Base-by-base conservation (phyloP, 2,797 vertebrate species). In the Acanthurus lineatus region DNA sequence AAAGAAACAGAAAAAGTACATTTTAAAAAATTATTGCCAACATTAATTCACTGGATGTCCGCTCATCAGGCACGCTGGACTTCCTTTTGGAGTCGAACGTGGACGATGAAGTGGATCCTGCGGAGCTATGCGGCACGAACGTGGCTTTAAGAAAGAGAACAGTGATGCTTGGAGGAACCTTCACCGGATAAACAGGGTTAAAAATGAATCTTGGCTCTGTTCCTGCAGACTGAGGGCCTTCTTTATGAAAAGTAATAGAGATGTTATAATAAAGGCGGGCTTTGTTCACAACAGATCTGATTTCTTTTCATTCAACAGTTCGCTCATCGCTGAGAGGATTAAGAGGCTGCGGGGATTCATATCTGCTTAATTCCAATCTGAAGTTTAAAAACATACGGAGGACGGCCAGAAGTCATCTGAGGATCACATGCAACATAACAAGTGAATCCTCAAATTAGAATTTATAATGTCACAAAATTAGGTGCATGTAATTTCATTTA, bases 61-160 rank as follows among this genome's bases (percentile, higher is more conserved):
- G 8, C 81, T 79, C 65, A 83, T 79, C 45, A 58, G 68, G 79
- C 76, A 80, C 38, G 67, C 64, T 32, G 75, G 61, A 76, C 69
- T 69, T 57, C 6, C 6, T 61, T 25, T 25, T 42, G 66, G 52
- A 58, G 75, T 19, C 71, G 76, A 83, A 73, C 63, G 69, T 32
- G 35, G 51, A 77, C 61, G 45, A 72, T 35, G 49, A 76, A 60
- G 69, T 38, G 40, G 49, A 81, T 74, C 5, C 74, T 57, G 64
- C 6, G 73, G 69, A 0, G 73, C 73, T 38, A 58, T 61, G 52
- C 60, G 3, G 68, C 59, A 42, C 66, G 71, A 81, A 81, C 81
- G 78, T 22, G 61, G 25, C 35, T 60, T 73, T 61, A 15, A 22
- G 60, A 73, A 76, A 35, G 67, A 69, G 22, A 77, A 51, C 70